A percentile compares a stretch with the other conserved stretches of the same genome.
Evolutionary conservation across 2,888 invertebrate species (phyloP).

Genomic region (Cephonodes hylas): DNA sequence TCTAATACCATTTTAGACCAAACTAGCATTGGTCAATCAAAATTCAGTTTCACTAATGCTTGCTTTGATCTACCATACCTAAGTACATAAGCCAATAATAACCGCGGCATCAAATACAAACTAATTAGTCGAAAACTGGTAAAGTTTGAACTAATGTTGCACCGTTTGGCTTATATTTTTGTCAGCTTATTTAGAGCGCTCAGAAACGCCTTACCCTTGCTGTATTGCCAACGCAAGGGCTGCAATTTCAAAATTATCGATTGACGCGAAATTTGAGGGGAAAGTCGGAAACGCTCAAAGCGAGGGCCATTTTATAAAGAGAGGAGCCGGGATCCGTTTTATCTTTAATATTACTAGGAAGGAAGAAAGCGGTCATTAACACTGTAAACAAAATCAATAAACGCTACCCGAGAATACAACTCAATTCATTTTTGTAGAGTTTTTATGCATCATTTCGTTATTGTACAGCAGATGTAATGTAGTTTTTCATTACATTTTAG

Average conservation of each 20-base stretch:
- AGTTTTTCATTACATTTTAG: too few species aligned
- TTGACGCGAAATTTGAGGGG: background rate
- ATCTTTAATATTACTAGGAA: background rate
- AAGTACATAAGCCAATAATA: too few species aligned
- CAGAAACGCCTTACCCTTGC: constrained; percentile 11
- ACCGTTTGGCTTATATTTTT: too few species aligned
- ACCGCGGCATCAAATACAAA: too few species aligned
- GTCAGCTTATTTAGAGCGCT: background rate
- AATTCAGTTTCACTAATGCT: too few species aligned
- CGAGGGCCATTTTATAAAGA: background rate
- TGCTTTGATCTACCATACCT: too few species aligned
- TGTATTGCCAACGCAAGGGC: background rate
- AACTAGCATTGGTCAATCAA: too few species aligned
- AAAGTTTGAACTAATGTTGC: too few species aligned
- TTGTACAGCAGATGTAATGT: background rate
- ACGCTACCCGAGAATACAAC: background rate
- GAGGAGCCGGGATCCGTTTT: background rate
- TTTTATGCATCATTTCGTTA: background rate
- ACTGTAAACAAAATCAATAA: constrained; percentile 13
- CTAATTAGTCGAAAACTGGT: too few species aligned
- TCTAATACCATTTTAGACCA: too few species aligned
- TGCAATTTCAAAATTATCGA: constrained; percentile 5
- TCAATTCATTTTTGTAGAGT: background rate
- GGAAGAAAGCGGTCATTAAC: background rate
- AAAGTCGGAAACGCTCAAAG: constrained; percentile 2